phyloP scores from a whole-genome alignment of 2,797 vertebrate species.

The Rhodeus uyekii region DNA sequence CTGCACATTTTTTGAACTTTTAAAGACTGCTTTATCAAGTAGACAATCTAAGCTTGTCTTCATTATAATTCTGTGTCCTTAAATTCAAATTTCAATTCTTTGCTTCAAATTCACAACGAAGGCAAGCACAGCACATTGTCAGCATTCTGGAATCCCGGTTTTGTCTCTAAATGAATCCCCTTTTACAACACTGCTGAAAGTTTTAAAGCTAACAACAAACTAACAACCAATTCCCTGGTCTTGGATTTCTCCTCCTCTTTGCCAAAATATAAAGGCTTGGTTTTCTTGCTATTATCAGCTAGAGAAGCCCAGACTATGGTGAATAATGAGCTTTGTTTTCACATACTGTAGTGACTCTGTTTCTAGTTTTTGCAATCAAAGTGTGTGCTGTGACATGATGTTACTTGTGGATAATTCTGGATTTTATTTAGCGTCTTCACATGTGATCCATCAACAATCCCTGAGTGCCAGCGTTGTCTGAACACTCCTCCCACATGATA shows the following conservation, averaged over 20 bases:
- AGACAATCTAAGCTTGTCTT: neutral
- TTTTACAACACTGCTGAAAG: neutral
- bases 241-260: neutral
- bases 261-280: neutral
- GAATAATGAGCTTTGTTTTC: neutral
- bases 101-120: neutral
- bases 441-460: constrained; percentile 58
- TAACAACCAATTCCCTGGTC: neutral
- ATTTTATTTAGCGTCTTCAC: constrained; percentile 36
- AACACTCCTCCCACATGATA: constrained; percentile 35
- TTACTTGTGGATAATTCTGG: constrained; percentile 18
- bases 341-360: neutral
- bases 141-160: neutral
- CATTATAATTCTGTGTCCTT: neutral
- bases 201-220: neutral
- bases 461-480: constrained; percentile 34
- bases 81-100: neutral
- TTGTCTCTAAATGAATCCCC: neutral
- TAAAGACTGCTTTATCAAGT: neutral
- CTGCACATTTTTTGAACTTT: neutral
- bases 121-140: neutral
- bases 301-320: neutral
- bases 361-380: neutral
- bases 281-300: neutral
- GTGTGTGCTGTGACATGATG: constrained; percentile 6